A percentile compares a stretch with the other conserved stretches of the same genome.
Evolutionary conservation across 2,888 invertebrate genomes (phyloP).

Genomic region (Cloeon dipterum): DNA sequence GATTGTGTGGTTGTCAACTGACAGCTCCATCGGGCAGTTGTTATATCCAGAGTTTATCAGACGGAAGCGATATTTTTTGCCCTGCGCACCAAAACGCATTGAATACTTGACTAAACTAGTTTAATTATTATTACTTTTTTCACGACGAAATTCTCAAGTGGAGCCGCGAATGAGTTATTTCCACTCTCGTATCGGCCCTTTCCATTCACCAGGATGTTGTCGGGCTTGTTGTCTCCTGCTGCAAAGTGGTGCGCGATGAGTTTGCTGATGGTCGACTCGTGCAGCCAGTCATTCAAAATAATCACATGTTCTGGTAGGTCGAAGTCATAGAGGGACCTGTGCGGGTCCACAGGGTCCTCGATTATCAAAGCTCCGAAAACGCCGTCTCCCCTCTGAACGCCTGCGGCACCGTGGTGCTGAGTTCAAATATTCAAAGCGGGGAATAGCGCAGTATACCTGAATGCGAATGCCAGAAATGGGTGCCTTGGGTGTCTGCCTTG

Average conservation of each 20-base stretch:
- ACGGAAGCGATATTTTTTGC: conserved; percentile 53
- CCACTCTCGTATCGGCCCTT: conserved; percentile 32
- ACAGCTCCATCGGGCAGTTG: conserved; percentile 66
- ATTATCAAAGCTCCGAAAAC: conserved; percentile 59
- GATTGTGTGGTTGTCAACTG: conserved; percentile 61
- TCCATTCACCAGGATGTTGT: conserved; percentile 62
- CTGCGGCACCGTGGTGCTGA: conserved; percentile 17
- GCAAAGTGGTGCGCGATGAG: conserved; percentile 73
- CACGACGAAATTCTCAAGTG: background rate
- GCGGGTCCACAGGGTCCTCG: conserved; percentile 40
- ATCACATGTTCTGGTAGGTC: conserved; percentile 57
- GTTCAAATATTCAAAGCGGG: too few relatives aligned
- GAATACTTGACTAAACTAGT: background rate
- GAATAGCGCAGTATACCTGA: conserved; percentile 28
- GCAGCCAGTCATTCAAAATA: conserved; percentile 58
- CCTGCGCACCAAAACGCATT: conserved; percentile 23
- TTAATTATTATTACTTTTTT: too few relatives aligned
- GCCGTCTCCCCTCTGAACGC: conserved; percentile 72
- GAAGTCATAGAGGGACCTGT: conserved; percentile 46
- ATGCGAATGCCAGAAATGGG: conserved; percentile 71
- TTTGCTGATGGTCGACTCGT: conserved; percentile 41
- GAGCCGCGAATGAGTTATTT: background rate
- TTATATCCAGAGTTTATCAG: conserved; percentile 68
- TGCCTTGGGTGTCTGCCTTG: conserved; percentile 46
- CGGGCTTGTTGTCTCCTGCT: conserved; percentile 58